Base-by-base conservation (phyloP, 2,113 vertebrate species). In the Cyprichromis sp. region DNA sequence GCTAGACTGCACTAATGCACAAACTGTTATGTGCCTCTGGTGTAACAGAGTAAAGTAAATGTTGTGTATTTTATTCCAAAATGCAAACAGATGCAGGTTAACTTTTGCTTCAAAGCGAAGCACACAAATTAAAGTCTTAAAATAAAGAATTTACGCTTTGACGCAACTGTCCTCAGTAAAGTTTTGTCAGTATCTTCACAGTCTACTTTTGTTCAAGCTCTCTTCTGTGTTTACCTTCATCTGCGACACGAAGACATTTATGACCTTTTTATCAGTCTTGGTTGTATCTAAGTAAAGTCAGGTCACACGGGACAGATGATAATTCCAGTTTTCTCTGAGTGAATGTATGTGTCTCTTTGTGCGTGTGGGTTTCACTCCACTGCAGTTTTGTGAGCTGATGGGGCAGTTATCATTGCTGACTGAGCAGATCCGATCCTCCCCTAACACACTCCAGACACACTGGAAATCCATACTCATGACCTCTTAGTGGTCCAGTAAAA, bases 351-450 rank as follows among this genome's bases (percentile, higher is more conserved):
- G 88, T 82, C 17, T 79, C 24, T 34, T 81, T 87, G 78, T 84
- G 84, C n/a, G 47, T 87, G 81, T 80, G 89, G 34, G 89, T 87
- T 87, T 89, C 57, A 80, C 83, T 91, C 86, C 36, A 8, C 81
- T 84, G 76, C 81, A 54, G 80, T 88, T 91, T 90, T 86, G 86
- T 29, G 78, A 91, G 89, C 89, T 93, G 87, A 93, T 88, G 80
- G 89, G 89, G 90, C 90, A 87, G 87, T 92, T 91, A 89, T 86
- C 87, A 42, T 79, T 86, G 90, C 92, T 90, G 91, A 94, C 78
- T 34, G 88, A 80, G 92, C 91, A 86, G 81, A 85, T 81, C 31
- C 3, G 19, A 17, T 59, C 88, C 80, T 83, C 42, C 50, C 73
- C 26, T 36, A 13, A 55, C 80, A 80, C 63, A 45, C 73, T 78